A percentile compares a stretch with the other conserved stretches of the same genome.
Conservation (phyloP, 92 coral and sea anemone species). For the Actinostola sp. region DNA sequence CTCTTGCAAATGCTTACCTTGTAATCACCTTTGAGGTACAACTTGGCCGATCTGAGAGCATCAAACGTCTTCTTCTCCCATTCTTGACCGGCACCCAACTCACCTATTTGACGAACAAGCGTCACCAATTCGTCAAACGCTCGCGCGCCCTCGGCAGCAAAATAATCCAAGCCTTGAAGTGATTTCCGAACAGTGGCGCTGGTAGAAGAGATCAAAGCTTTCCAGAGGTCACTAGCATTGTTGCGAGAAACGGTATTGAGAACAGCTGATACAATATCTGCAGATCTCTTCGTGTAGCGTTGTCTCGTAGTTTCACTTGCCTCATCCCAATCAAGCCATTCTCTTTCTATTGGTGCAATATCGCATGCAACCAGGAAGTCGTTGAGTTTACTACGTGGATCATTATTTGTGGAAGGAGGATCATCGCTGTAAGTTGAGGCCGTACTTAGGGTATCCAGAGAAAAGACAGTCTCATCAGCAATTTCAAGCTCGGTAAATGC, state of each 20-base stretch:
- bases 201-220: constrained; percentile 14
- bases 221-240: constrained; percentile 21
- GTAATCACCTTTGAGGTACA: too few species aligned
- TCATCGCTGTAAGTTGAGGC: constrained; percentile 9
- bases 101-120: too few species aligned
- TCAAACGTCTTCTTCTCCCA: too few species aligned
- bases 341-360: constrained; percentile 25
- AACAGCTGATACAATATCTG: constrained; percentile 27
- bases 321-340: constrained; percentile 21
- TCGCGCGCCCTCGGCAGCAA: background rate
- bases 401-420: background rate
- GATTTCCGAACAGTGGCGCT: too few species aligned
- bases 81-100: too few species aligned
- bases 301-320: constrained; percentile 20
- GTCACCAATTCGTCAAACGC: too few species aligned
- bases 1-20: too few species aligned
- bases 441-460: too few species aligned
- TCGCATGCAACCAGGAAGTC: constrained; percentile 33
- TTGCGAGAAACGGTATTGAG: constrained; percentile 27
- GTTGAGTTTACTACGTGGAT: constrained; percentile 12
- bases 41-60: too few species aligned
- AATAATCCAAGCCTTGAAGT: background rate
- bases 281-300: constrained; percentile 18
- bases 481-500: too few species aligned
- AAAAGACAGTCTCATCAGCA: too few species aligned